These are phyloP conservation scores for Trinectes maculatus DNA, from an alignment of 2,113 vertebrate species.

Conservation along the genomic window DNA sequence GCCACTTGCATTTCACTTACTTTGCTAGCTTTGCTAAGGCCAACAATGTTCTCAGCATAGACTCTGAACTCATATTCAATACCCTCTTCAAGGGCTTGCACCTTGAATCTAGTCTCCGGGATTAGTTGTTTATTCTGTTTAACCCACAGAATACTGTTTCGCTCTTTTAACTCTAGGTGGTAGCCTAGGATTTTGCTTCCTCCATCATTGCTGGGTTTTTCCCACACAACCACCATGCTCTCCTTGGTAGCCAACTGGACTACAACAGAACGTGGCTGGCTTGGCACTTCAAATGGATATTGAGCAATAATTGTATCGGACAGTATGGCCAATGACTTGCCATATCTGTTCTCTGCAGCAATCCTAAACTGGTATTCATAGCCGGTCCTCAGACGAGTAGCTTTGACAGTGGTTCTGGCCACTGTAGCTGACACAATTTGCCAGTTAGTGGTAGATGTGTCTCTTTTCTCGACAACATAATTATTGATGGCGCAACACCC, in stretches of 20 bases:
- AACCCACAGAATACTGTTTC: constrained; percentile 94
- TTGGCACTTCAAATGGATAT: constrained; percentile 95
- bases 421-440: constrained; percentile 97
- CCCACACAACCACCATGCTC: constrained; percentile 93
- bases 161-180: constrained; percentile 95
- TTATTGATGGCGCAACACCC: constrained; percentile 96
- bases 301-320: constrained; percentile 92
- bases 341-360: constrained; percentile 97
- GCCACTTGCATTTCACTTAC: constrained; percentile 91
- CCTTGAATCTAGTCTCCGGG: constrained; percentile 91
- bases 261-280: constrained; percentile 88
- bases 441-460: constrained; percentile 98
- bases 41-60: constrained; percentile 97
- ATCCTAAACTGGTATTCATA: constrained; percentile 97
- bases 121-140: constrained; percentile 95
- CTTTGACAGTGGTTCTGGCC: constrained; percentile 96
- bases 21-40: constrained; percentile 92
- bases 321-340: constrained; percentile 90
- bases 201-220: constrained; percentile 92
- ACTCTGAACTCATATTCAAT: constrained; percentile 98
- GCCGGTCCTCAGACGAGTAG: constrained; percentile 92
- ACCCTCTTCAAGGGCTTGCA: constrained; percentile 91
- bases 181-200: constrained; percentile 96
- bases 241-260: constrained; percentile 89
- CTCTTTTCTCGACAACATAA: constrained; percentile 97